phyloP scores from a whole-genome alignment of 2,888 invertebrate genomes.

The Heteromyza rotundicornis region DNA sequence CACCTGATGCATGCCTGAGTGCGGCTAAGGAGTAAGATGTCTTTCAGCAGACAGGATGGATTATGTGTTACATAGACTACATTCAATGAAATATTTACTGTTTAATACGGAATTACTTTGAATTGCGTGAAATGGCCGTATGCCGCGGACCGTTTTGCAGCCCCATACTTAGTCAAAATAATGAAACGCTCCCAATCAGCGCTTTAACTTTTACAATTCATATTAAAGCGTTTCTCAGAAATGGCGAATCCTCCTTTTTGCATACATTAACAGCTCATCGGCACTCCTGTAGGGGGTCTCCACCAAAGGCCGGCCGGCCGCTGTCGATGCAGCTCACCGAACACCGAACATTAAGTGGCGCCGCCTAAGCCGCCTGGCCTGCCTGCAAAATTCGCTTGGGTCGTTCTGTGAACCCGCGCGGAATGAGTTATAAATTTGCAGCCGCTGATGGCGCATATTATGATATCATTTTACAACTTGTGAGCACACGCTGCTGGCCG shows the following conservation, averaged over 20 bases:
- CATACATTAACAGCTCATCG: slow-evolving; percentile 60
- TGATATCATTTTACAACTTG: slow-evolving; percentile 61
- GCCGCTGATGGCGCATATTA: slow-evolving; percentile 61
- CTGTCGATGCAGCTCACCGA: background rate
- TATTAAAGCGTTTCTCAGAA: background rate
- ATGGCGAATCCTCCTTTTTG: slow-evolving; percentile 47
- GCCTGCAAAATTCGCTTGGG: slow-evolving; percentile 3
- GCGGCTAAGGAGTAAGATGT: too few species aligned
- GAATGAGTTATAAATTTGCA: slow-evolving; percentile 61
- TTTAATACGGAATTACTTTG: too few species aligned
- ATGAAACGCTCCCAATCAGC: background rate
- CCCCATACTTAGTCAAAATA: too few species aligned
- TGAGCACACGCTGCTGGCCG: slow-evolving; percentile 22
- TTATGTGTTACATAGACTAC: too few species aligned
- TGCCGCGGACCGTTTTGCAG: too few species aligned
- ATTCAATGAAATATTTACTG: too few species aligned
- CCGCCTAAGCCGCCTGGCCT: background rate
- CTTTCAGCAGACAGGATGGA: too few species aligned
- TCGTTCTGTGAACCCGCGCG: slow-evolving; percentile 26
- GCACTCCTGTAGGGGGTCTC: slow-evolving; percentile 55
- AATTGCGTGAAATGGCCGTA: too few species aligned
- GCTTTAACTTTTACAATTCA: background rate
- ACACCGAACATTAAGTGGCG: slow-evolving; percentile 2
- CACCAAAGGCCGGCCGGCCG: background rate
- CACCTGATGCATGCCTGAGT: too few species aligned